Evolutionary conservation across 2,797 vertebrate genomes (phyloP), one percentile per base, ranked within the genome.

Genomic region (Sparidentex hasta): DNA sequence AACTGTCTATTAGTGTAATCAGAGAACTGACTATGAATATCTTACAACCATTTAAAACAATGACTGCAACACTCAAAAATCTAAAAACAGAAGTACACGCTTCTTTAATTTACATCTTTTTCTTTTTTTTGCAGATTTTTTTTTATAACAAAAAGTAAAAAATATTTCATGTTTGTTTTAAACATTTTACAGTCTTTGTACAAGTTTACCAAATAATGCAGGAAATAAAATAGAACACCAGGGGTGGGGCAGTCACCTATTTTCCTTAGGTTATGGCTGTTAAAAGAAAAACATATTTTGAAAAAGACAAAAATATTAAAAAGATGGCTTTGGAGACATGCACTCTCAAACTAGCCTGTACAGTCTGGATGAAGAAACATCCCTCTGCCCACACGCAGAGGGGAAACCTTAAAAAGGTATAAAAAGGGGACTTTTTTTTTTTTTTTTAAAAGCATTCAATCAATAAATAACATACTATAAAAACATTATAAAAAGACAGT

Each of bases 21-120:
- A 76, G 73, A 78, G 69, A 91, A 88, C 65, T 76, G 79, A 91
- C 84, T 71, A 79, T 90, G 82, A 86, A 93, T 77, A 89, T 90
- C 89, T 94, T 89, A 96, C 95, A 96, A 96, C 95, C 96, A 96
- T 96, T 96, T 96, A 96, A 96, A 96, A 96, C 95, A 96, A 96
- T 96, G 95, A 96, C 95, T 95, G 95, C 91, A 94, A 92, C 90
- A 91, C 87, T 84, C 65, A 85, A 90, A 38, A 92, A 85, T 78
- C 74, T 80, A 90, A 87, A 90, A 91, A 83, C 64, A 69, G 84
- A 88, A 84, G 73, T 82, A 92, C 71, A 89, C 84, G 64, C 52
- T 81, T 84, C 79, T 48, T 84, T 86, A 90, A 90, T 90, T 91
- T 89, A 92, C 90, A 88, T 80, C 7, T 71, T 76, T 74, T 88